Evolutionary conservation across 1,140 invertebrate species (phyloP), one percentile per base, ranked within the genome.

Genomic region (Oppia nitens): DNA sequence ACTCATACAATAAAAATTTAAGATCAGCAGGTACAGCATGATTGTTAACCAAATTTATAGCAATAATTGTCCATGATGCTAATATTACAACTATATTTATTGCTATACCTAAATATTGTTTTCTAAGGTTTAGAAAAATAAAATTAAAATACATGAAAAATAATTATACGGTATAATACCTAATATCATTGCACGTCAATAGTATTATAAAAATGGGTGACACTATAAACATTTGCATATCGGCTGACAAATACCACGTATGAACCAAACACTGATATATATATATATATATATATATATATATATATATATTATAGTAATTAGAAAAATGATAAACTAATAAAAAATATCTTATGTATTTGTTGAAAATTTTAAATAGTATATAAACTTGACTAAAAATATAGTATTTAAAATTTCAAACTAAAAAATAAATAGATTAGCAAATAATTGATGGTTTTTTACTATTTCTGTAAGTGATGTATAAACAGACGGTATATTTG

Each of bases 401-500:
- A n/a, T n/a, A n/a, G n/a, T n/a, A n/a, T n/a, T n/a, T n/a, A n/a
- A n/a, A n/a, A n/a, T n/a, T n/a, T n/a, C n/a, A n/a, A n/a, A n/a
- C n/a, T n/a, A n/a, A n/a, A n/a, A n/a, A n/a, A n/a, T n/a, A n/a
- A n/a, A n/a, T n/a, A n/a, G n/a, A n/a, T n/a, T n/a, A n/a, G n/a
- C n/a, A n/a, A n/a, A n/a, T n/a, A n/a, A n/a, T n/a, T n/a, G n/a
- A n/a, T n/a, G n/a, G n/a, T n/a, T n/a, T n/a, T n/a, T n/a, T n/a
- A n/a, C n/a, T n/a, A n/a, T n/a, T n/a, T n/a, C n/a, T n/a, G n/a
- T n/a, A n/a, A n/a, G n/a, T n/a, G n/a, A n/a, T n/a, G n/a, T n/a
- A n/a, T n/a, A n/a, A n/a, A n/a, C n/a, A n/a, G n/a, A n/a, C 17
- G 1, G 27, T 25, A 57, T 23, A 47, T 64, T 64, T 25, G 60